Conservation (phyloP, 2,113 vertebrate species). For the Rhinogobius similis region DNA sequence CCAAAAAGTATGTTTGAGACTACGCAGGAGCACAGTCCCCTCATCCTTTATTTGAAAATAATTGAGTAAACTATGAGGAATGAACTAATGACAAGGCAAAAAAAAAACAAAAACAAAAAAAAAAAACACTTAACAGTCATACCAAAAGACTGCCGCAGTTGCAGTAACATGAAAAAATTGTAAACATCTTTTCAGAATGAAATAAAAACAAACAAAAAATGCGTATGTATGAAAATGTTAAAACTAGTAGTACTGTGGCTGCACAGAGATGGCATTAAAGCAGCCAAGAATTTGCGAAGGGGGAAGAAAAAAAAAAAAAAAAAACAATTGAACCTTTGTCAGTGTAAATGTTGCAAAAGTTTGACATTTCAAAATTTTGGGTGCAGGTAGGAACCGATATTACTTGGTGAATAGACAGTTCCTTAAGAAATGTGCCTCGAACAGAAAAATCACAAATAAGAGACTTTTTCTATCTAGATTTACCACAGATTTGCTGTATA, state of each 20-base stretch:
- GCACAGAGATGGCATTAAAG: neutral
- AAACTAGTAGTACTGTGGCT: neutral
- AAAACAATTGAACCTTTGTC: neutral
- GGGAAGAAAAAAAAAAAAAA: neutral
- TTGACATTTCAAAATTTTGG: neutral
- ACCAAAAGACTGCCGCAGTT: neutral
- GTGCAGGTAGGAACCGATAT: neutral
- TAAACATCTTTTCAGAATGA: neutral
- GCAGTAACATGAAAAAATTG: conserved; percentile 1
- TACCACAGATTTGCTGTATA: neutral
- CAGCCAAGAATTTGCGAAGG: neutral
- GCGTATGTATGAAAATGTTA: neutral
- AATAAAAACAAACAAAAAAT: neutral
- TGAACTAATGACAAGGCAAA: neutral
- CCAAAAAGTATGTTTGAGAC: neutral
- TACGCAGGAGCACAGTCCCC: neutral
- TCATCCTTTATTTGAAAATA: neutral
- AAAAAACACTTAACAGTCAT: neutral
- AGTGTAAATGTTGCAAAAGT: neutral
- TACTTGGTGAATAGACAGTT: neutral
- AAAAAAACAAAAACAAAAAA: too few relatives aligned
- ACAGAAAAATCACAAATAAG: too few relatives aligned
- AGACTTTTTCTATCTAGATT: neutral
- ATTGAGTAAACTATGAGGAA: neutral
- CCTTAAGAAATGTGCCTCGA: neutral